Conservation (phyloP, 2,797 vertebrate genomes). For the Gobio occitaniae region DNA sequence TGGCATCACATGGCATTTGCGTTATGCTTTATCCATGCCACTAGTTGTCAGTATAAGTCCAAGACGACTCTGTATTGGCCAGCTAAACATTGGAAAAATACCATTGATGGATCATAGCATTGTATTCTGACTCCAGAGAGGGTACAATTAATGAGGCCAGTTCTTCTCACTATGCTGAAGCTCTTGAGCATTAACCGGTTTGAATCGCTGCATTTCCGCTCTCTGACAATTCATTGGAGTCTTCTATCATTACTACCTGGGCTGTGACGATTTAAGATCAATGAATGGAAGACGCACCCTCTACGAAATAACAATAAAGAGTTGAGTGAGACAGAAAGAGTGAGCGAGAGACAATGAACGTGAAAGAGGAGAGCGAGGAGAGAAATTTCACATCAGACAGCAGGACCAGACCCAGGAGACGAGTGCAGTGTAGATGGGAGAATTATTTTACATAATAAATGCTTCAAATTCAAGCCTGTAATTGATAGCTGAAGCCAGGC, state of each 20-base stretch:
- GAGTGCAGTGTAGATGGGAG: conserved; percentile 72
- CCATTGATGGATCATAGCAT: not conserved
- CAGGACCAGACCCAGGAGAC: conserved; percentile 66
- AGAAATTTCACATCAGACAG: conserved; percentile 64
- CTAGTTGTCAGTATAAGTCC: not conserved
- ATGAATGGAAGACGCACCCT: conserved; percentile 7
- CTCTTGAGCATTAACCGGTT: not conserved
- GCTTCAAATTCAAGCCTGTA: conserved; percentile 94
- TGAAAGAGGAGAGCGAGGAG: conserved; percentile 66
- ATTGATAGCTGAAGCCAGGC: conserved; percentile 93
- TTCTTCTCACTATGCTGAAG: not conserved
- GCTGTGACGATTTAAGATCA: conserved; percentile 40
- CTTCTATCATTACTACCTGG: conserved; percentile 47
- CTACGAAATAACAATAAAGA: conserved; percentile 36
- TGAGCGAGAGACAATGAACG: conserved; percentile 52
- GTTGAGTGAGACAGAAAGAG: conserved; percentile 28
- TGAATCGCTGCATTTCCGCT: conserved; percentile 17
- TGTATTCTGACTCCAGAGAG: not conserved
- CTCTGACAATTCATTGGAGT: conserved; percentile 31
- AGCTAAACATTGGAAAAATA: not conserved
- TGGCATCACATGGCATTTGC: not conserved
- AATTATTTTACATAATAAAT: conserved; percentile 98
- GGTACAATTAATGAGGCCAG: conserved; percentile 3
- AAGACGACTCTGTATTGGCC: not conserved
- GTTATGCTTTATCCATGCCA: conserved; percentile 12